Conservation (phyloP, 1,140 invertebrate genomes). For the Wasmannia auropunctata region DNA sequence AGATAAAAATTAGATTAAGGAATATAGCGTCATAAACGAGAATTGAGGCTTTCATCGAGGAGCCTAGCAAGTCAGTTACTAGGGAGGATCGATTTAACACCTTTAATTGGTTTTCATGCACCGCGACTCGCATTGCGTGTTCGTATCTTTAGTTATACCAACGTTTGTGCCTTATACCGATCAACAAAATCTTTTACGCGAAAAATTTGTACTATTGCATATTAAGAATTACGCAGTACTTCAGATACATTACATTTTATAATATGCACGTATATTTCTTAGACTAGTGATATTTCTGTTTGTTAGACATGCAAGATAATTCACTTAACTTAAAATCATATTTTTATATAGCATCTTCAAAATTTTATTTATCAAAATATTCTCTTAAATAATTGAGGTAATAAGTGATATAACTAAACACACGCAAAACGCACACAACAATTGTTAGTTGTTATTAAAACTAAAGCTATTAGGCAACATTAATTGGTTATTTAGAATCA, state of each 20-base stretch:
- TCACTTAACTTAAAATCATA: neutral
- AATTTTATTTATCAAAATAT: neutral
- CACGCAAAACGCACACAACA: too few relatives aligned
- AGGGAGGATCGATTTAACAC: conserved; percentile 75
- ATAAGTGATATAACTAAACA: neutral
- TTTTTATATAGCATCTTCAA: neutral
- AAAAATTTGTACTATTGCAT: neutral
- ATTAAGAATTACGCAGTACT: neutral
- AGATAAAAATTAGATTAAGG: conserved; percentile 1
- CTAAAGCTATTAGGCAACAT: neutral
- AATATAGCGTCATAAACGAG: conserved; percentile 9
- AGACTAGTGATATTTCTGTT: neutral
- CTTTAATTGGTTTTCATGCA: conserved; percentile 73
- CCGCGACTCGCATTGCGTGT: conserved; percentile 64
- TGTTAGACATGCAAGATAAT: neutral
- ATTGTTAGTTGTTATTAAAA: too few relatives aligned
- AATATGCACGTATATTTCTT: neutral
- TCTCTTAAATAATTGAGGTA: neutral
- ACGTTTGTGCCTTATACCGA: conserved; percentile 25
- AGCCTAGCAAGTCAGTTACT: conserved; percentile 69
- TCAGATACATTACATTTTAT: neutral
- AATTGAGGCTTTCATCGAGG: conserved; percentile 49
- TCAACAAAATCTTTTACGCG: conserved; percentile 24
- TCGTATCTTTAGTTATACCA: conserved; percentile 63
- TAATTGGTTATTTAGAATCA: neutral